Evolutionary conservation across 2,888 invertebrate species (phyloP), one percentile per base, ranked within the genome.

Genomic region (Rhopalosiphum nymphaeae): DNA sequence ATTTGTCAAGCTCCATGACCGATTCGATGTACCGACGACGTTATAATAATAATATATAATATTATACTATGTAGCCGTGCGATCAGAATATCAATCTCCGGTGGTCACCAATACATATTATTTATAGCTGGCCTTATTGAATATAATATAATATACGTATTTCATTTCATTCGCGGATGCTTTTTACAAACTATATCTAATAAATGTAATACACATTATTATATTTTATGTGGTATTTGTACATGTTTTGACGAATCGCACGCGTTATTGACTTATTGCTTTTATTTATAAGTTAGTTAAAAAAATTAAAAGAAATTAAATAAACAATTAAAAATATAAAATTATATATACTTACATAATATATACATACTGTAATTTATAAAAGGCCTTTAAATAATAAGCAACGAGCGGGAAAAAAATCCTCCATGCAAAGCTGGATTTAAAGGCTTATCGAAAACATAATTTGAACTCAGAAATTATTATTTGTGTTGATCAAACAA

Each of bases 31-130:
- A 0, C 78, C 78, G n/a, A 91, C 56, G 85, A 56, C 21, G 36
- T 13, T 46, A 26, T 88, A 53, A 53, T 88, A 53, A 42, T 42
- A 26, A 46, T 46, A 46, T 29, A 46, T 67, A 29, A 16, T 16
- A 67, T 36, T n/a, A 2, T 78, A 36, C 78, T 49, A 49, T 13
- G 4, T 36, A 26, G n/a, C 36, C 36, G 90, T 13, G 61, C 89
- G 91, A 91, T 91, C 85, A 91, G 53, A 91, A 53, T 84, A 78
- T 53, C 91, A 91, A 91, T 91, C 78, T 91, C 78, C 91, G 36
- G 91, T 42, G 42, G 26, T 49, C 53, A 9, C 7, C 44, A 46
- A 46, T 44, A 29, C 29, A 36, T 78, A 78, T 78, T 36, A 36
- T 78, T 78, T 78, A 78, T 78, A 78, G 78, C 3, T 78, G 7